Base-by-base conservation (phyloP, 2,113 vertebrate species). In the Colius striatus region DNA sequence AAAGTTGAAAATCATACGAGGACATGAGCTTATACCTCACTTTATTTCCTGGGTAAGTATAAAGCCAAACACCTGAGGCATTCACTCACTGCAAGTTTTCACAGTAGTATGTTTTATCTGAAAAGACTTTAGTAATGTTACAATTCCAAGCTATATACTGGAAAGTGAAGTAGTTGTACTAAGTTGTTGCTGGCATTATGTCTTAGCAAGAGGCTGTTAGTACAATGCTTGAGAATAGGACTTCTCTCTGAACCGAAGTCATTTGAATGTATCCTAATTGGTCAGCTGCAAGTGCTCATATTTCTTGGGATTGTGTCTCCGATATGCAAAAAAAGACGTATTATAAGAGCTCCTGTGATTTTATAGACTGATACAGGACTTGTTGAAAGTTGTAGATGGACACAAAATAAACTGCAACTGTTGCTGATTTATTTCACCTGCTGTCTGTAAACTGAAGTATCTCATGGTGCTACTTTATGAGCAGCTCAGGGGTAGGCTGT, bases 261-360 rank as follows among this genome's bases (percentile, higher is more conserved):
- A 32, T 62, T 60, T 62, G 73, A 57, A 36, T 30, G 9, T 27
- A 32, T 75, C 43, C n/a, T 34, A 17, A 21, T 26, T 58, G 57
- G 78, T 30, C 13, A 54, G 45, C 51, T 68, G 19, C 67, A 76
- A 63, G 26, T 41, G 36, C 8, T 38, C 0, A 0, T 11, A 8
- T 50, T 84, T 78, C 53, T 79, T 62, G 51, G 47, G 43, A 23
- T 8, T 62, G 10, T 62, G 21, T 58, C 30, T 76, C 38, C 76
- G 13, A 48, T 5, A 6, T 32, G 38, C 50, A 25, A 72, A 72
- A 63, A 63, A 74, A 10, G 15, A 41, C 4, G 5, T 16, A 34
- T 3, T n/a, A 2, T 65, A 43, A 65, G 14, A 50, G 26, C 73
- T 76, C 22, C 14, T 45, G 22, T 84, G 45, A 11, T 53, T 34